A percentile compares a stretch with the other conserved stretches of the same genome.
Evolutionary conservation across 2,797 vertebrate genomes (phyloP).

Genomic region (Gallinago nigripennis): DNA sequence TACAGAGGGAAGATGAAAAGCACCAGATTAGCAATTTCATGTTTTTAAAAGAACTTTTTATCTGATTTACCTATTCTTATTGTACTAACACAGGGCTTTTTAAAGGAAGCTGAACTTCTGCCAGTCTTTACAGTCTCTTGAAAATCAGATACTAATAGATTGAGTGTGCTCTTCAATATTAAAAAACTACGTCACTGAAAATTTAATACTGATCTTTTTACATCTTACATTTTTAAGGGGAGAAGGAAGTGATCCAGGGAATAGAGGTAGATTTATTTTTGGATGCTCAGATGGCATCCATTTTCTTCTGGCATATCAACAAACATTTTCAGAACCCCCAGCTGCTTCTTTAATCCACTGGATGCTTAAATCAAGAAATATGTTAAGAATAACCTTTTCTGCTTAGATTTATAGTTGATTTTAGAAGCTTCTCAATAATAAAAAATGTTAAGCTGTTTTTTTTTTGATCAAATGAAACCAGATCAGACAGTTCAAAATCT

Average conservation of each 20-base stretch:
- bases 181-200: not conserved
- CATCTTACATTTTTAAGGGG: constrained; percentile 5
- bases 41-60: not conserved
- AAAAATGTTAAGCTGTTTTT: not conserved
- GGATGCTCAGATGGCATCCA: not conserved
- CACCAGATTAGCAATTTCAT: not conserved
- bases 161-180: not conserved
- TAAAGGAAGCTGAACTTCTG: not conserved
- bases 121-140: not conserved
- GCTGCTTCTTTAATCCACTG: constrained; percentile 27
- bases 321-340: constrained; percentile 38
- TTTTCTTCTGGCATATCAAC: constrained; percentile 27
- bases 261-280: constrained; percentile 34
- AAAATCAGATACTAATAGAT: constrained; percentile 7
- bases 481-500: constrained; percentile 13
- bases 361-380: constrained; percentile 16
- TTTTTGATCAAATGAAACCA: not conserved
- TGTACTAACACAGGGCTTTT: not conserved
- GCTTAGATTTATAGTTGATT: not conserved
- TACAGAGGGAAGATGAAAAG: not conserved
- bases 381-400: constrained; percentile 32
- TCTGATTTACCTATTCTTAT: not conserved
- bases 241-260: not conserved
- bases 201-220: constrained; percentile 40
- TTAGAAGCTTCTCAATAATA: not conserved